These are phyloP conservation scores for Dipus sagitta DNA, from an alignment of 2,797 vertebrate genomes.

Conservation along the genomic window DNA sequence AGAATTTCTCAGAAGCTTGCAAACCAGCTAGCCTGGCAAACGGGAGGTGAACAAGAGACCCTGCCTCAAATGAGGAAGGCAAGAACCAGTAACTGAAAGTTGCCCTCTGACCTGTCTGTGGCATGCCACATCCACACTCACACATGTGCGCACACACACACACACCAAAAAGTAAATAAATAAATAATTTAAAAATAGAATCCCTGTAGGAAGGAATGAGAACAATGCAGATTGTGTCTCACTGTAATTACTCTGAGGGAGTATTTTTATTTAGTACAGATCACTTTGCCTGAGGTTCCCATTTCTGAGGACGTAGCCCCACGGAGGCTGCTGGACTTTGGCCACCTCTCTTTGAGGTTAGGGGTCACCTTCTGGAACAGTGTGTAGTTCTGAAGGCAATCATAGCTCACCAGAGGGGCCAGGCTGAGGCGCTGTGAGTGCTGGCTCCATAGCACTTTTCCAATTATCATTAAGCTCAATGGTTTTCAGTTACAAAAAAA, in stretches of 20 bases:
- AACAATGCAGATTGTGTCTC: not conserved
- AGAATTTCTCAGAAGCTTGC: no score
- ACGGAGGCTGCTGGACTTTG: not conserved
- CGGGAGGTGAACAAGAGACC: no score
- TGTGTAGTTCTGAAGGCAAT: conserved; percentile 51
- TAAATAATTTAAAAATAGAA: not conserved
- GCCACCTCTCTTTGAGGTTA: not conserved
- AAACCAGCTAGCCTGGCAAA: no score
- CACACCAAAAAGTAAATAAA: no score
- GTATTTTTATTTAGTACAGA: conserved; percentile 22
- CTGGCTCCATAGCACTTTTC: conserved; percentile 67
- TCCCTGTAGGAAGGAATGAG: not conserved
- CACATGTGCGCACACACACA: no score
- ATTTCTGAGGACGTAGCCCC: not conserved
- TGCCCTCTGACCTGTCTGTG: no score
- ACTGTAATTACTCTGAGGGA: not conserved
- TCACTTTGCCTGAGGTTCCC: not conserved
- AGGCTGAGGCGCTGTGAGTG: conserved; percentile 31
- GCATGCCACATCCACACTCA: no score
- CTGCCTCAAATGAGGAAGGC: no score
- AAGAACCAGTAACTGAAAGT: no score
- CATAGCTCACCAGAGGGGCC: conserved; percentile 48
- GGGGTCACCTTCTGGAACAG: conserved; percentile 14
- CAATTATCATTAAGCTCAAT: conserved; percentile 69
- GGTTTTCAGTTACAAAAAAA: conserved; percentile 36